phyloP scores from a whole-genome alignment of 2,797 vertebrate genomes.

The Squalus acanthias region DNA sequence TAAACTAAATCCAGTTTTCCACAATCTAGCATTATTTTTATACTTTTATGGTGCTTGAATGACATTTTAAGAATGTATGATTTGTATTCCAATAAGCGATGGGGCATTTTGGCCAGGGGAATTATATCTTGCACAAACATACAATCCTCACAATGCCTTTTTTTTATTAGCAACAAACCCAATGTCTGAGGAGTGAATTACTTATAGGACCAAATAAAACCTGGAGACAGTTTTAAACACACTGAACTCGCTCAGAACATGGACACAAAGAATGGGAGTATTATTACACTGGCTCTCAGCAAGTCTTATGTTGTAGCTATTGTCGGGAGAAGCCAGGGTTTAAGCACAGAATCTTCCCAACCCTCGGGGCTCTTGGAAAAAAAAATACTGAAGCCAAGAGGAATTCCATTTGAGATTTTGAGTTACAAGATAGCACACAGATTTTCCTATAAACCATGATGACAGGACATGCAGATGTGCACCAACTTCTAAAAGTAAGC shows the following conservation, averaged over 20 bases:
- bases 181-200: neutral
- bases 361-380: neutral
- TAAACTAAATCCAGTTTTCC: neutral
- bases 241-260: neutral
- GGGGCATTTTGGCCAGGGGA: neutral
- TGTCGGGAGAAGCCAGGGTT: neutral
- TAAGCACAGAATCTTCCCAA: neutral
- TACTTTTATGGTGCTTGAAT: neutral
- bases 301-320: neutral
- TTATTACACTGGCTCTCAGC: neutral
- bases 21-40: neutral
- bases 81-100: neutral
- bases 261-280: neutral
- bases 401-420: neutral
- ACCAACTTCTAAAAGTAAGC: neutral
- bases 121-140: neutral
- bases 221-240: neutral
- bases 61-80: neutral
- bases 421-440: neutral
- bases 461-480: neutral
- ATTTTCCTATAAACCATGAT: neutral
- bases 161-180: neutral
- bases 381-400: neutral
- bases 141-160: neutral
- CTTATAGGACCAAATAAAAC: neutral